Evolutionary conservation across 1,140 invertebrate species (phyloP), one percentile per base, ranked within the genome.

Genomic region (Triops longicaudatus): DNA sequence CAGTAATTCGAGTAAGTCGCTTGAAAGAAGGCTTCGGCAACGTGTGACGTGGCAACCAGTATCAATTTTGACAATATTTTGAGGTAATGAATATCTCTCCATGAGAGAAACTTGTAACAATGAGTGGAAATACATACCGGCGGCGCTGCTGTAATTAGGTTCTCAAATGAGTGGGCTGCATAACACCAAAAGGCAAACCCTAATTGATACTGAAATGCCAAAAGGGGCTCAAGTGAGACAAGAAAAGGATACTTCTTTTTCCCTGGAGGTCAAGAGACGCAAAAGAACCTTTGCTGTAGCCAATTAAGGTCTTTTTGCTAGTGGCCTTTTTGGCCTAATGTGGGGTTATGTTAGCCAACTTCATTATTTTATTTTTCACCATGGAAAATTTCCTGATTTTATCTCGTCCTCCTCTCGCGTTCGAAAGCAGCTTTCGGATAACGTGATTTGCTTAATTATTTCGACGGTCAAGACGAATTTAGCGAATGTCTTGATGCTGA

Each of bases 101-200:
- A 63, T 17, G 50, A 63, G 1, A 44, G 50, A 63, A 22, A n/a
- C 50, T 10, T 63, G 50, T 17, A 63, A n/a, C 50, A 63, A 63
- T 37, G 50, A 63, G 50, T n/a, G n/a, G 50, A 63, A 63, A 63
- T 63, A 63, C 22, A 63, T 63, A 63, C 50, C 14, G 50, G 50
- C 50, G 50, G 50, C 50, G 50, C 50, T 63, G 50, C 14, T 22
- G 22, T 63, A 63, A 63, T 63, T 63, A 63, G 50, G 50, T 63
- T 63, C 50, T 63, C 50, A 63, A 63, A 63, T 63, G 50, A 63
- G 50, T 63, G 50, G 50, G 50, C 50, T 63, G 50, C 50, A 63
- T 63, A 63, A 63, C 50, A 63, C 50, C 50, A 63, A 63, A 63
- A 63, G 50, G 50, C 50, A 63, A 63, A 63, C 50, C 50, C 50